Evolutionary conservation across 2,888 invertebrate species (phyloP).

Genomic region (Gymnocheta viridis): DNA sequence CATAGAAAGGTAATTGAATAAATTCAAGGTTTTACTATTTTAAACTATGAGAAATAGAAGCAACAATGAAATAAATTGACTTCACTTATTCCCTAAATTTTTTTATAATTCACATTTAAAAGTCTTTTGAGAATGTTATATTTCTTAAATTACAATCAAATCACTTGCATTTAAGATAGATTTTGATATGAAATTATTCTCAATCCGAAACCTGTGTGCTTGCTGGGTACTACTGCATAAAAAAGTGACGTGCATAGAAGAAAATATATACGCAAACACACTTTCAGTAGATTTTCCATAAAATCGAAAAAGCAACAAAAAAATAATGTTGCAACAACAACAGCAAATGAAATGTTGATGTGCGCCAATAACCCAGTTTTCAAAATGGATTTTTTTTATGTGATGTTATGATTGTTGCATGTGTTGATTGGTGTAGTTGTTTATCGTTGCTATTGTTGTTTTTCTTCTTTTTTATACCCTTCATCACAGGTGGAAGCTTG

Average conservation of each 20-base stretch:
- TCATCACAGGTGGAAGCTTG: not conserved
- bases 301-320: conserved; percentile 28
- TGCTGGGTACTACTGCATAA: conserved; percentile 12
- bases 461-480: not conserved
- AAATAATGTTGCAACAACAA: conserved; percentile 30
- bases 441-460: conserved; percentile 37
- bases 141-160: too few species aligned
- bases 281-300: conserved; percentile 43
- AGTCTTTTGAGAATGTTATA: too few species aligned
- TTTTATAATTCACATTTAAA: too few species aligned
- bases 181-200: too few species aligned
- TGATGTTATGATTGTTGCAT: conserved; percentile 46
- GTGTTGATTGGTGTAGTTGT: conserved; percentile 6
- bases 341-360: conserved; percentile 62
- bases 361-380: conserved; percentile 70
- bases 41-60: too few species aligned
- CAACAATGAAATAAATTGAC: too few species aligned
- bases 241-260: conserved; percentile 26
- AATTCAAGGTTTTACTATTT: too few species aligned
- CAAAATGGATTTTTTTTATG: conserved; percentile 50
- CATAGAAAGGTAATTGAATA: too few species aligned
- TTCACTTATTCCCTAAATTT: too few species aligned
- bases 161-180: too few species aligned
- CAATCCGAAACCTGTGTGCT: too few species aligned
- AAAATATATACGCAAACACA: conserved; percentile 21